phyloP scores from a whole-genome alignment of 2,113 vertebrate genomes.

The Cichladusa arquata region DNA sequence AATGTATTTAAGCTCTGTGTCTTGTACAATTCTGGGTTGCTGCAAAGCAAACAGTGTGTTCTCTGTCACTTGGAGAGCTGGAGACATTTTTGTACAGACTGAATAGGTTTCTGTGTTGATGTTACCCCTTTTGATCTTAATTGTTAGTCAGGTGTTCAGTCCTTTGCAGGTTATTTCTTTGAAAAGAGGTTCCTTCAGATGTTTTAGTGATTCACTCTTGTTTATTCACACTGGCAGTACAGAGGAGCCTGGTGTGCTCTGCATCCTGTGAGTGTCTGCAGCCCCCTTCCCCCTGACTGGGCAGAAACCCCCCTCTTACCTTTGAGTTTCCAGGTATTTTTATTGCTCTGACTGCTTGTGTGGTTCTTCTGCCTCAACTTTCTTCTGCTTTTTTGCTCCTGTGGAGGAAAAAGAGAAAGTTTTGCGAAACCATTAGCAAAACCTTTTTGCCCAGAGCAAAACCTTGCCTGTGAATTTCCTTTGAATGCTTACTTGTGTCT shows the following conservation, averaged over 20 bases:
- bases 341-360: neutral
- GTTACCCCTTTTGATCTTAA: neutral
- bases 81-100: neutral
- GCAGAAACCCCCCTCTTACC: neutral
- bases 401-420: neutral
- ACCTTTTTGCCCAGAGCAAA: neutral
- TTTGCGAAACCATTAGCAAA: neutral
- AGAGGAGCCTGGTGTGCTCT: neutral
- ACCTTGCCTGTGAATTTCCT: neutral
- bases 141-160: neutral
- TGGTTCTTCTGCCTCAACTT: neutral
- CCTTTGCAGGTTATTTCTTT: neutral
- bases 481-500: neutral
- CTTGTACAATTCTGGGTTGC: neutral
- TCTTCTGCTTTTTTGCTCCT: neutral
- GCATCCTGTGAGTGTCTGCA: accelerated
- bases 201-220: neutral
- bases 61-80: neutral
- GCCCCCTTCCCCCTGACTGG: neutral
- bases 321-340: neutral
- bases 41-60: neutral
- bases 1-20: slow-evolving; percentile 10
- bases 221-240: neutral
- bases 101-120: neutral
- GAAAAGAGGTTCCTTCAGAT: neutral